Evolutionary conservation across 1,140 invertebrate genomes (phyloP), one percentile per base, ranked within the genome.

Genomic region (Drosophila murphyi): DNA sequence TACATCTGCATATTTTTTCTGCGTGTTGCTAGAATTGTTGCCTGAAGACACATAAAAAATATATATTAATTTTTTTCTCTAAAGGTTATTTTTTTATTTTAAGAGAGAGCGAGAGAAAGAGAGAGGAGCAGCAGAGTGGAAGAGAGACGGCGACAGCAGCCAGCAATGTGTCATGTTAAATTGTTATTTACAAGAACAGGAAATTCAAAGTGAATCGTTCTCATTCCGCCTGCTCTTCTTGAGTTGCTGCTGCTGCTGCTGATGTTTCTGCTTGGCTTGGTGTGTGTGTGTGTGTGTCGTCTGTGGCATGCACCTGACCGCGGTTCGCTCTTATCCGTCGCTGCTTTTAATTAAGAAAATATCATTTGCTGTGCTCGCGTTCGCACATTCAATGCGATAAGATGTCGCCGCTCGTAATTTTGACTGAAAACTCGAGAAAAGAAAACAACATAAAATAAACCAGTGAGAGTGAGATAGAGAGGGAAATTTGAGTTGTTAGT

Each of bases 171-270:
- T 87, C 83, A 83, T 87, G 83, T 87, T 87, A 82, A 87, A 87
- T 87, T 87, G 82, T 80, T 87, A 88, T 87, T 88, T 88, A 87
- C 82, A 87, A 86, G 82, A 86, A 88, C 83, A 83, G 80, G 76
- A 88, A 87, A 88, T 73, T 88, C 82, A 88, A 83, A 88, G 72
- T 78, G 76, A 76, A 45, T 72, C 39, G 65, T 69, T 47, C 31
- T 35, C 48, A 57, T 51, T 48, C 12, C 56, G 57, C 45, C 29
- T 28, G 12, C 43, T 64, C 45, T 10, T 67, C 37, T 39, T 50
- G 59, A 20, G 52, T 20, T 72, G 20, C 52, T 47, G 52, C 50
- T 35, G 28, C 35, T 55, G n/a, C 54, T 8, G 35, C 20, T 10
- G 54, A 7, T 7, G 2, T 7, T 37, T 37, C 4, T 7, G 2